Evolutionary conservation across 2,888 invertebrate species (phyloP).

Genomic region (Antheraea assamensis): DNA sequence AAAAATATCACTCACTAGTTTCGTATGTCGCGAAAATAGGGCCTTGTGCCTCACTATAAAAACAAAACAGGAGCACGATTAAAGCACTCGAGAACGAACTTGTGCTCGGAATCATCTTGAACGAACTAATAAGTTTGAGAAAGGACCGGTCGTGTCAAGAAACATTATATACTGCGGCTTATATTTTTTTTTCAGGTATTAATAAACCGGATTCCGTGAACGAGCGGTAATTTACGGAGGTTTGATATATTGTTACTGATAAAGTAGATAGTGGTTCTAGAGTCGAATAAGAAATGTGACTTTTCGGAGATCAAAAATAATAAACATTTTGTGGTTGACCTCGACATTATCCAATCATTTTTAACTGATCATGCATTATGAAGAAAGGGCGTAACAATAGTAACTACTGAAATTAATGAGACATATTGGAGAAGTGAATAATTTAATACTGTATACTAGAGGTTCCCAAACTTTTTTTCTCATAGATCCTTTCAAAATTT

Average conservation of each 20-base stretch:
- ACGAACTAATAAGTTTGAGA: constrained; percentile 1
- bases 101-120: neutral
- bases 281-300: neutral
- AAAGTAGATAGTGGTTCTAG: neutral
- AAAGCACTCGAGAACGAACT: constrained; percentile 17
- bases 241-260: neutral
- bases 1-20: constrained; percentile 4
- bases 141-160: neutral
- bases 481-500: no score
- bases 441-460: no score
- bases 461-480: no score
- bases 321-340: neutral
- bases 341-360: no score
- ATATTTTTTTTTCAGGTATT: neutral
- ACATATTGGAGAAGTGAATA: no score
- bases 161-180: neutral
- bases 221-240: neutral
- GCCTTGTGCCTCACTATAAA: constrained; percentile 7
- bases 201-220: neutral
- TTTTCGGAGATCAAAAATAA: neutral
- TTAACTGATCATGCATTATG: no score
- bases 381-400: no score
- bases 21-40: neutral
- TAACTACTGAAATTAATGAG: no score
- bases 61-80: constrained; percentile 13